phyloP scores from a whole-genome alignment of 2,888 invertebrate genomes.

The Hypsopygia costalis region DNA sequence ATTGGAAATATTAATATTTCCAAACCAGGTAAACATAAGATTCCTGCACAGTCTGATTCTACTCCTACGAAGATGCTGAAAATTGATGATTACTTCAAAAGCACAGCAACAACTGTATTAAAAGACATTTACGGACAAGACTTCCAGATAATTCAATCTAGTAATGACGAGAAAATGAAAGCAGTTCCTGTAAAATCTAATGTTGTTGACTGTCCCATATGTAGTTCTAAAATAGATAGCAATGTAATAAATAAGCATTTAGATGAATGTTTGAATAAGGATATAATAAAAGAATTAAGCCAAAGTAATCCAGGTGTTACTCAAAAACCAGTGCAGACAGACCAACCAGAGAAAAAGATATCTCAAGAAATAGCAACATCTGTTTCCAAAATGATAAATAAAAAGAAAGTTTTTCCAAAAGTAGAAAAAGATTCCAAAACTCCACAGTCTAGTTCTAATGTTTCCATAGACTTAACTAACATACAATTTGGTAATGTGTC shows the following conservation, averaged over 20 bases:
- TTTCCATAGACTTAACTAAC: conserved; percentile 16
- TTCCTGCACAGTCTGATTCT: conserved; percentile 21
- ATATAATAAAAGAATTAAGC: conserved; percentile 43
- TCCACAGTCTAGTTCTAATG: conserved; percentile 1
- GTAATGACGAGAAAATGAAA: conserved; percentile 35
- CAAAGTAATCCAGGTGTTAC: conserved; percentile 19
- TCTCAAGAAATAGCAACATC: not conserved
- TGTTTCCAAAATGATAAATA: not conserved
- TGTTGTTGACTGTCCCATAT: conserved; percentile 72
- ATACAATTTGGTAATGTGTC: conserved; percentile 8
- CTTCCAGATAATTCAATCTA: conserved; percentile 40
- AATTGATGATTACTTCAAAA: conserved; percentile 64
- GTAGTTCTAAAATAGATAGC: conserved; percentile 47
- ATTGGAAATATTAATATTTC: not conserved
- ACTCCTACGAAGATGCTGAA: conserved; percentile 59
- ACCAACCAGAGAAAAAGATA: not conserved
- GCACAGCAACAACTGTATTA: conserved; percentile 41
- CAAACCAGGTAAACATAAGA: conserved; percentile 34
- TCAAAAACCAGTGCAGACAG: conserved; percentile 3
- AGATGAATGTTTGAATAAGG: conserved; percentile 69
- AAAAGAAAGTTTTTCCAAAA: not conserved
- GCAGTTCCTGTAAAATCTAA: conserved; percentile 26
- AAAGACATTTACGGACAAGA: conserved; percentile 67
- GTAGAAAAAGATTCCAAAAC: not conserved
- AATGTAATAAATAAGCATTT: conserved; percentile 62